Percentiles rank a stretch among this genome's conserved stretches.
These are phyloP conservation scores for Chalcis sispes DNA, from an alignment of 2,888 invertebrate species.

Conservation along the genomic window DNA sequence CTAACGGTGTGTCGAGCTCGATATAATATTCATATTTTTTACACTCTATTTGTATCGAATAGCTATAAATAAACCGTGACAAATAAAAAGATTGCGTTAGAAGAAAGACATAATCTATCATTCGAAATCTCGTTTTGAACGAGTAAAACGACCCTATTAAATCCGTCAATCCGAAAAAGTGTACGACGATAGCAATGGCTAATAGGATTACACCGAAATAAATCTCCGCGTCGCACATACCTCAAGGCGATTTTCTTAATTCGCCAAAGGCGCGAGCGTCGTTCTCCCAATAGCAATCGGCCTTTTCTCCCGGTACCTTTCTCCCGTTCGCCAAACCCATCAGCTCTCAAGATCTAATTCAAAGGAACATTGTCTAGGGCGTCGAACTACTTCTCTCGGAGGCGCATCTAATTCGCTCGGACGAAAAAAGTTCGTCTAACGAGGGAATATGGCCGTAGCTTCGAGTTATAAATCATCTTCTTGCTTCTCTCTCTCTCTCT, in stretches of 20 bases:
- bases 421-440: constrained; percentile 5
- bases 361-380: too few species aligned
- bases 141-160: not conserved
- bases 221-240: not conserved
- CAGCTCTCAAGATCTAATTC: too few species aligned
- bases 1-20: too few species aligned
- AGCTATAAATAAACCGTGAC: not conserved
- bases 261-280: not conserved
- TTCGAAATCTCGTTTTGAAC: not conserved
- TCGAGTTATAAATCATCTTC: constrained; percentile 38
- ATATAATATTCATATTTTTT: too few species aligned
- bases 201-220: too few species aligned
- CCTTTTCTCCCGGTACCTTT: too few species aligned
- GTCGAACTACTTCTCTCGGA: not conserved
- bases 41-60: too few species aligned
- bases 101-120: not conserved
- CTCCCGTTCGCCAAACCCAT: too few species aligned
- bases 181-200: not conserved
- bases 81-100: not conserved
- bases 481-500: not conserved
- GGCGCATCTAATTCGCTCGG: not conserved
- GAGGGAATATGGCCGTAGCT: not conserved
- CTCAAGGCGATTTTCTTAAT: not conserved
- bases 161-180: not conserved
- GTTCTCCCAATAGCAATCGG: too few species aligned